Conservation (phyloP, 2,113 vertebrate species). For the Paradoxurus hermaphroditus region DNA sequence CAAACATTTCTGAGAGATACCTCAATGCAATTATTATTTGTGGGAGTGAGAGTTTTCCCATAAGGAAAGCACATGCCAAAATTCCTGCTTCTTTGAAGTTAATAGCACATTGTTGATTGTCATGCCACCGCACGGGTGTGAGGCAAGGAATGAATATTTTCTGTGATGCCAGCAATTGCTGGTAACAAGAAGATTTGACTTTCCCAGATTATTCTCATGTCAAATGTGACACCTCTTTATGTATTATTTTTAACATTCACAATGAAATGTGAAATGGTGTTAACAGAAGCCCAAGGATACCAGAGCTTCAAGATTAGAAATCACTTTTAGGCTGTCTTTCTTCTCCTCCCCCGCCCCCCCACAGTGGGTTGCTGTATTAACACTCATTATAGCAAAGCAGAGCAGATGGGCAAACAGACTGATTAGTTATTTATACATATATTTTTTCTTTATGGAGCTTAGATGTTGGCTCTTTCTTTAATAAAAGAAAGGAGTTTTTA, state of each 20-base stretch:
- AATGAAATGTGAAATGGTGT: conserved; percentile 5
- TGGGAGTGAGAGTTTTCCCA: background rate
- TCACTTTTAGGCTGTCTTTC: conserved; percentile 21
- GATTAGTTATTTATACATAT: conserved; percentile 38
- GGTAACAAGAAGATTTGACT: background rate
- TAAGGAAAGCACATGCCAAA: background rate
- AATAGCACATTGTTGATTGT: background rate
- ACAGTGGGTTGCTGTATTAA: conserved; percentile 48
- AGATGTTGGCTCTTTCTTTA: conserved; percentile 41
- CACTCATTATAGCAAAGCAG: background rate
- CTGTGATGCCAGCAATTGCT: background rate
- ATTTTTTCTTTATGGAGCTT: conserved; percentile 29
- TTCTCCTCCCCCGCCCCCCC: background rate
- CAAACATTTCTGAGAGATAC: background rate
- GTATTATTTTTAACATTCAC: conserved; percentile 22
- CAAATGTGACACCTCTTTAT: background rate
- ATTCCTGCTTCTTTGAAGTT: background rate
- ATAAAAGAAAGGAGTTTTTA: conserved; percentile 46
- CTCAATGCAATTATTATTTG: background rate
- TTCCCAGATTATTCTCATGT: background rate
- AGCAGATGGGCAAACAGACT: conserved; percentile 59
- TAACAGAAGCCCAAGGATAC: conserved; percentile 47
- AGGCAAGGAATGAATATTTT: background rate
- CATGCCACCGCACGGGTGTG: background rate
- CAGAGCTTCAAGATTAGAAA: conserved; percentile 38